Conservation (phyloP, 2,797 vertebrate species). For the Paratrypauchen microcephalus region DNA sequence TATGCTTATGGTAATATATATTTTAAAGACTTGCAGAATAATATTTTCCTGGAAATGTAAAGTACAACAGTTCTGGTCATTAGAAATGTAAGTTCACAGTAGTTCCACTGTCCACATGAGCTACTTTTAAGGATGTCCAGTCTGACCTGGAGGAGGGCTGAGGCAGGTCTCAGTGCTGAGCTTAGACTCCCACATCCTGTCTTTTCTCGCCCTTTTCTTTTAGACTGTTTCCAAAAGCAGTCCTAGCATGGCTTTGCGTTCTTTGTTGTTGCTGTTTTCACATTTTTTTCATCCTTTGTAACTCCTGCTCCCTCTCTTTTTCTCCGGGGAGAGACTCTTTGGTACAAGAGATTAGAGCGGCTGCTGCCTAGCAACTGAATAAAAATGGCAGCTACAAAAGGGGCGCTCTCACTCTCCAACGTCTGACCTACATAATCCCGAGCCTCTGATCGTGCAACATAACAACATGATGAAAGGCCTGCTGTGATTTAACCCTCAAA, state of each 20-base stretch:
- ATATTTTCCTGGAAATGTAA: background rate
- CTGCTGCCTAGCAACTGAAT: slow-evolving; percentile 83
- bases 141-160: slow-evolving; percentile 27
- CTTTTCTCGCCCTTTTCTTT: slow-evolving; percentile 56
- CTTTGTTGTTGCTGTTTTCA: slow-evolving; percentile 76
- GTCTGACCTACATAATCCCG: slow-evolving; percentile 83
- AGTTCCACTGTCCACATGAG: slow-evolving; percentile 21
- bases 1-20: background rate
- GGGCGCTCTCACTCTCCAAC: slow-evolving; percentile 73
- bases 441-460: slow-evolving; percentile 78
- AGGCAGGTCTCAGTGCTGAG: slow-evolving; percentile 49
- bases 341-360: slow-evolving; percentile 80
- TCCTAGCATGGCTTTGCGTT: slow-evolving; percentile 63
- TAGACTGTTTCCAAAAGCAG: slow-evolving; percentile 65
- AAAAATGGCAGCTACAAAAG: slow-evolving; percentile 81
- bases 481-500: slow-evolving; percentile 71
- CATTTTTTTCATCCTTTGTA: slow-evolving; percentile 64
- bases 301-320: slow-evolving; percentile 72
- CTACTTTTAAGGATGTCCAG: slow-evolving; percentile 57
- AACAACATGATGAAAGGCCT: slow-evolving; percentile 76
- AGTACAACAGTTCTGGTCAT: background rate
- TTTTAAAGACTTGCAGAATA: background rate
- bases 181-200: slow-evolving; percentile 65
- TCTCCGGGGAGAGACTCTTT: slow-evolving; percentile 75
- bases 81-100: background rate